Base-by-base conservation (phyloP, 2,888 invertebrate genomes). In the Napeogenes sylphis region DNA sequence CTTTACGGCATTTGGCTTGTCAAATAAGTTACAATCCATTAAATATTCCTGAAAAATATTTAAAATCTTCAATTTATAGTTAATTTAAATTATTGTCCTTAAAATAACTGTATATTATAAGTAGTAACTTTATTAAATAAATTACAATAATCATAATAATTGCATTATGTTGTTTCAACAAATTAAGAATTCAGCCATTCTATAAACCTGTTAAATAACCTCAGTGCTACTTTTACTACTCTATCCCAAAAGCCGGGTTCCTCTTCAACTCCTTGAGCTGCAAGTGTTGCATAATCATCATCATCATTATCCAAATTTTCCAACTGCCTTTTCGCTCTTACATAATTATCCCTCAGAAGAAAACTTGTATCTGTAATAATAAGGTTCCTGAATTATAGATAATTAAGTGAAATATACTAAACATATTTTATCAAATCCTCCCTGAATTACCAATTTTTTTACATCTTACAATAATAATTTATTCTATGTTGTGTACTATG, bases 171-270 rank as follows among this genome's bases (percentile, higher is more conserved):
- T 51, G 30, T 30, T 51, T n/a, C n/a, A 13, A 14, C 10, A 21
- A 51, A 30, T 51, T 30, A 87, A 4, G 83, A 76, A 74, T 91
- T 91, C 45, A 91, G 73, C 91, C 91, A 91, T 73, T 89, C 87
- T 61, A 91, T 74, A 69, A 91, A 89, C 74, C 71, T 80, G 68
- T 79, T 85, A 53, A 91, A 87, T 66, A 91, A 68, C 72, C 85
- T 89, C 14, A 91, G 69, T 30, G 90, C 90, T 61, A 87, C 82
- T 79, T 82, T 87, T 21, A 90, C 83, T 12, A 91, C 79, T 73
- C 81, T 78, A 65, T 87, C 85, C 91, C 91, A 91, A 71, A 91
- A 89, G 14, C 89, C 79, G 6, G 83, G 75, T 66, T 90, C 86
- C 38, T 89, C 85, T 70, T 82, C 78, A 30, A 76, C 76, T n/a